Evolutionary conservation across 2,888 invertebrate genomes (phyloP).

Genomic region (Agrotis ipsilon): DNA sequence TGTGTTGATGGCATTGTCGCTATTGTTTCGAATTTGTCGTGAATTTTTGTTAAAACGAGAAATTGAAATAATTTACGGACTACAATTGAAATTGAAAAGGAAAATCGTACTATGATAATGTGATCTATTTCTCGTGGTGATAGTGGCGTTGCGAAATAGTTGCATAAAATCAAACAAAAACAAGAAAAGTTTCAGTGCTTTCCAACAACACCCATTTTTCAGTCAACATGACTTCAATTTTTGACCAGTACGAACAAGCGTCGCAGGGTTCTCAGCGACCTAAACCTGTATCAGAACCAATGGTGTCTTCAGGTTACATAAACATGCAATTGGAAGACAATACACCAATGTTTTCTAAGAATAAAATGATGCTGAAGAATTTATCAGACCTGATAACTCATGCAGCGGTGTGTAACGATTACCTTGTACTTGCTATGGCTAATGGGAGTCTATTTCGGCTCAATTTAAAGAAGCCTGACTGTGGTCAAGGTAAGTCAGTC

Average conservation of each 20-base stretch:
- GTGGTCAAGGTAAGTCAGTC: constrained; percentile 93
- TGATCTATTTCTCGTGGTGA: background rate
- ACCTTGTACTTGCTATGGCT: constrained; percentile 95
- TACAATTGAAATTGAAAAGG: background rate
- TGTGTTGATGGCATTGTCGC: background rate
- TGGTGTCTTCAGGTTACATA: constrained; percentile 90
- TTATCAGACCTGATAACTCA: constrained; percentile 95
- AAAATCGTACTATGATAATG: constrained; percentile 8
- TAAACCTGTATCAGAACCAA: constrained; percentile 82
- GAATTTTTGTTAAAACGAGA: background rate
- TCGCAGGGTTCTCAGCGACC: constrained; percentile 89
- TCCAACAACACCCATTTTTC: constrained; percentile 50
- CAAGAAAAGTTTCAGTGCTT: constrained; percentile 8
- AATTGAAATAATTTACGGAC: background rate
- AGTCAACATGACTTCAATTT: constrained; percentile 94
- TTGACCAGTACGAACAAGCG: constrained; percentile 96
- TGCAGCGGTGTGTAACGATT: constrained; percentile 95
- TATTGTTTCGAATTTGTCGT: constrained; percentile 15
- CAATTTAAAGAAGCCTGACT: constrained; percentile 95
- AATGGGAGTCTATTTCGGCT: constrained; percentile 95
- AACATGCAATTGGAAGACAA: constrained; percentile 93
- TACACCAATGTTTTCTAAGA: constrained; percentile 96
- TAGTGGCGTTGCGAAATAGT: background rate
- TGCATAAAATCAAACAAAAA: constrained; percentile 4
- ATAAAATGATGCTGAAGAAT: constrained; percentile 94